These are phyloP conservation scores for Xylota segnis DNA, from an alignment of 2,888 invertebrate species.

Conservation along the genomic window DNA sequence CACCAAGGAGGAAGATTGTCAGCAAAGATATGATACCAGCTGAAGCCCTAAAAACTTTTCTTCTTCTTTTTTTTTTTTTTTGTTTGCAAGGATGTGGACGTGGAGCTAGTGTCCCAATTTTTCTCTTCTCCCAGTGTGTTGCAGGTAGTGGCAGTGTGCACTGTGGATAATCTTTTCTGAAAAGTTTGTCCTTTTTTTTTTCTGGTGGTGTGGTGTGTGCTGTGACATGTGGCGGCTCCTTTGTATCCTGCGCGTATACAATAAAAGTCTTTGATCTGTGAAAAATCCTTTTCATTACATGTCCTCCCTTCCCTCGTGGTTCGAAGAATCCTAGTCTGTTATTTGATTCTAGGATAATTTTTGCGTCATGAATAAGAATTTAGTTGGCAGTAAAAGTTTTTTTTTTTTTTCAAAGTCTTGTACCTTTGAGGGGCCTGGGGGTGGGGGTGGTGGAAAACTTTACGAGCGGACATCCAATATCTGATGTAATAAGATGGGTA, in stretches of 20 bases:
- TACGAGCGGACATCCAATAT: slow-evolving; percentile 58
- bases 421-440: slow-evolving; percentile 16
- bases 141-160: slow-evolving; percentile 32
- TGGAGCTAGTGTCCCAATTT: not conserved
- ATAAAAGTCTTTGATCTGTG: slow-evolving; percentile 58
- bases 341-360: slow-evolving; percentile 65
- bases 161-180: slow-evolving; percentile 38
- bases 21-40: slow-evolving; percentile 50
- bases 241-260: slow-evolving; percentile 5
- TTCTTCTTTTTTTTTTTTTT: not conserved
- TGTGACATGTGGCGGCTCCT: slow-evolving; percentile 9
- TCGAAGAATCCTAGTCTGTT: slow-evolving; percentile 13
- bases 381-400: slow-evolving; percentile 28
- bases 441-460: slow-evolving; percentile 29
- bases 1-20: slow-evolving; percentile 44
- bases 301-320: not conserved
- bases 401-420: slow-evolving; percentile 4
- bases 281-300: slow-evolving; percentile 38
- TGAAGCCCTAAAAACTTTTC: slow-evolving; percentile 9
- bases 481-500: slow-evolving; percentile 45
- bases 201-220: not conserved
- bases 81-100: not conserved
- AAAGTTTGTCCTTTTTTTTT: slow-evolving; percentile 28
- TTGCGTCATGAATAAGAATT: slow-evolving; percentile 64
- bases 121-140: not conserved